A percentile compares a stretch with the other conserved stretches of the same genome.
phyloP scores from a whole-genome alignment of 2,888 invertebrate species.

The Eucriotettix oculatus region DNA sequence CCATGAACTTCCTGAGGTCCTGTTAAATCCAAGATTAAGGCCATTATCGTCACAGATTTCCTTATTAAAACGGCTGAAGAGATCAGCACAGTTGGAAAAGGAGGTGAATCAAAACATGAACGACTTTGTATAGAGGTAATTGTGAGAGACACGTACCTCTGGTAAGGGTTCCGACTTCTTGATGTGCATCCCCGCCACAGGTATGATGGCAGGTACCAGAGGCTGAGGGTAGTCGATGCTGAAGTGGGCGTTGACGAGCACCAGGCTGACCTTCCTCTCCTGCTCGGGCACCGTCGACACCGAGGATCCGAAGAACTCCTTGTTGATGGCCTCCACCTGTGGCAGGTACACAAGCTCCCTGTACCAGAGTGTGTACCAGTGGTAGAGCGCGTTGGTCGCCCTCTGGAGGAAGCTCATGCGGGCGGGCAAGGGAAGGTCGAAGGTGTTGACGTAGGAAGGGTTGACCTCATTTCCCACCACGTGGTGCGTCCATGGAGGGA shows the following conservation, averaged over 20 bases:
- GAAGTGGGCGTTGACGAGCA: constrained; percentile 26
- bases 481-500: constrained; percentile 14
- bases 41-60: too few relatives aligned
- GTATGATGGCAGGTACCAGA: constrained; percentile 24
- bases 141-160: constrained; percentile 18
- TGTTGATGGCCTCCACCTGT: constrained; percentile 3
- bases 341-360: background rate
- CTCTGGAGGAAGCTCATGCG: constrained; percentile 10
- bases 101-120: too few relatives aligned
- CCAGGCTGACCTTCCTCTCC: constrained; percentile 26
- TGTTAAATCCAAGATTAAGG: too few relatives aligned
- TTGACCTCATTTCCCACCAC: constrained; percentile 18
- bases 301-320: constrained; percentile 13
- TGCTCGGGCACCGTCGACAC: constrained; percentile 23
- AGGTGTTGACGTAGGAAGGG: constrained; percentile 17
- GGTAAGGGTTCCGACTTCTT: constrained; percentile 24
- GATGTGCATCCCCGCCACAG: constrained; percentile 27
- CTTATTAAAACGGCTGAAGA: too few relatives aligned
- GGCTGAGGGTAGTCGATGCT: constrained; percentile 21
- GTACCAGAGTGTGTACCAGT: background rate
- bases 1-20: too few relatives aligned
- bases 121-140: too few relatives aligned
- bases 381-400: constrained; percentile 7
- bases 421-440: constrained; percentile 2
- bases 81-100: too few relatives aligned